Percentiles rank a stretch among this genome's conserved stretches.
phyloP scores from a whole-genome alignment of 2,888 invertebrate species.

The Phorcus lineatus region DNA sequence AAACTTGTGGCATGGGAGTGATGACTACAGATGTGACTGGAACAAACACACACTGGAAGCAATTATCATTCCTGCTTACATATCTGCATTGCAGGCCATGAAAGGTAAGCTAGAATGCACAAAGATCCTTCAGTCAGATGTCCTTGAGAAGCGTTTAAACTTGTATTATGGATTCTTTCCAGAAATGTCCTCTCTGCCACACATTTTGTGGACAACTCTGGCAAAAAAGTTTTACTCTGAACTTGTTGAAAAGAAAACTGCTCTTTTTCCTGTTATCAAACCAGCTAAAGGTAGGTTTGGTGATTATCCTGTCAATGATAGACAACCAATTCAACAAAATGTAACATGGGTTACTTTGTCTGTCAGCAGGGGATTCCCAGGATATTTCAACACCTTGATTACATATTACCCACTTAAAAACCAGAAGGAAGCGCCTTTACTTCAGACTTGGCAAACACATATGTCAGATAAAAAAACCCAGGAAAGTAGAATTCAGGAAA shows the following conservation, averaged over 20 bases:
- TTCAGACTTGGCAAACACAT: no score
- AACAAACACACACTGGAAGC: slow-evolving; percentile 55
- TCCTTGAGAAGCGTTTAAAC: background rate
- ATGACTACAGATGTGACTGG: slow-evolving; percentile 58
- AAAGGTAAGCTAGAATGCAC: slow-evolving; percentile 24
- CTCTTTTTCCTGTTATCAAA: slow-evolving; percentile 23
- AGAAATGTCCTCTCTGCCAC: background rate
- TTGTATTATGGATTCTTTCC: background rate
- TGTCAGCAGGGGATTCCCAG: slow-evolving; percentile 24
- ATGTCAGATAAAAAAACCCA: no score
- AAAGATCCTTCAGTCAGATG: background rate
- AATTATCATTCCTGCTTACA: slow-evolving; percentile 63
- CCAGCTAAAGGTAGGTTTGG: background rate
- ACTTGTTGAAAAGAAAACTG: slow-evolving; percentile 8
- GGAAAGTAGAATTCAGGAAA: no score
- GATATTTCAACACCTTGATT: slow-evolving; percentile 29
- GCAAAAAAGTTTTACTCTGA: slow-evolving; percentile 18
- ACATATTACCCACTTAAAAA: background rate
- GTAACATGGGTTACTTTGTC: slow-evolving; percentile 27
- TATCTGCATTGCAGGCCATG: slow-evolving; percentile 36
- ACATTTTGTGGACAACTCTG: slow-evolving; percentile 31
- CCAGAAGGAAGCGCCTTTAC: no score
- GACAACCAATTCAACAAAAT: background rate
- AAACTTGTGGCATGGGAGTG: slow-evolving; percentile 29
- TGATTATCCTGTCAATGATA: background rate